These are phyloP conservation scores for Cryptoprocta ferox DNA, from an alignment of 2,797 vertebrate genomes.

Conservation along the genomic window DNA sequence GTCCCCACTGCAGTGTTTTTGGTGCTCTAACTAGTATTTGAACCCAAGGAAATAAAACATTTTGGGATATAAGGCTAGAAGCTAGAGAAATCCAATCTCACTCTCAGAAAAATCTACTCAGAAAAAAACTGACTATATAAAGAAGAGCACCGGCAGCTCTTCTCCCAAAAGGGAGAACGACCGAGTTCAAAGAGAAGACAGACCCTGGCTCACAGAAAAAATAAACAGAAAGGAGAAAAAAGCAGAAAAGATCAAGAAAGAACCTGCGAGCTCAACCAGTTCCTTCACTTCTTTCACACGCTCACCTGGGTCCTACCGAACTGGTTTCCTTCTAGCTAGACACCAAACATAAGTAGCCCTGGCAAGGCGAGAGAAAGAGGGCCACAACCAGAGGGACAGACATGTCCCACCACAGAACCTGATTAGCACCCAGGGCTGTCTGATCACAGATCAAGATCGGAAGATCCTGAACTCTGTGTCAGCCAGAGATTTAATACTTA, in stretches of 20 bases:
- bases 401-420: neutral
- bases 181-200: neutral
- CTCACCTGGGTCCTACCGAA: conserved; percentile 26
- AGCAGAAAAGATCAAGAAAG: neutral
- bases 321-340: conserved; percentile 41
- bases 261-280: neutral
- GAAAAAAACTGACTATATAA: neutral
- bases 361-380: conserved; percentile 6
- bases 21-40: neutral
- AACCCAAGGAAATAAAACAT: neutral
- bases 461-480: neutral
- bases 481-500: conserved; percentile 13
- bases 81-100: conserved; percentile 30
- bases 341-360: neutral
- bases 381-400: neutral
- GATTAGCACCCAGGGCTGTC: neutral
- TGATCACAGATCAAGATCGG: neutral
- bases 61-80: neutral
- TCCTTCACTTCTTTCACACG: conserved; percentile 16
- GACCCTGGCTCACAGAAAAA: neutral
- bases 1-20: neutral
- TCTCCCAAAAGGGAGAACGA: neutral
- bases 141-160: neutral
- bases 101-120: neutral
- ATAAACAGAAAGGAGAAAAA: conserved; percentile 30